Evolutionary conservation across 2,888 invertebrate species (phyloP).

Genomic region (Nomada flava): DNA sequence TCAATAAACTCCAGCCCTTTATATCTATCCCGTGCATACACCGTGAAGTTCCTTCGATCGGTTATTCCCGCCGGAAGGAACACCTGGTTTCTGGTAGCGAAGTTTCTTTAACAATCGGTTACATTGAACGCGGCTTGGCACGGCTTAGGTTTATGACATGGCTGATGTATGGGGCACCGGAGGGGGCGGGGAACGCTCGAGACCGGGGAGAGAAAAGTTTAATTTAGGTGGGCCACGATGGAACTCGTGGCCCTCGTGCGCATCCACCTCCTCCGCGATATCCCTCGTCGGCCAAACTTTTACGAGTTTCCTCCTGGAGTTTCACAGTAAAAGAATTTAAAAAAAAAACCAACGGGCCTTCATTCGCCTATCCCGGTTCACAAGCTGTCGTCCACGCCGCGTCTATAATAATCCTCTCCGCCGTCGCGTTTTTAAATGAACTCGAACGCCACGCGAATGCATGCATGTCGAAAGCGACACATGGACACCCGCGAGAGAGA

Average conservation of each 20-base stretch:
- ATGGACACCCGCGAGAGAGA: neutral
- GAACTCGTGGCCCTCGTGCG: slow-evolving; percentile 52
- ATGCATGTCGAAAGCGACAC: neutral
- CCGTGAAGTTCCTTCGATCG: slow-evolving; percentile 18
- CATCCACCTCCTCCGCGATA: slow-evolving; percentile 38
- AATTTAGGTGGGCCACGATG: slow-evolving; percentile 73
- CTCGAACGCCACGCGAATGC: neutral
- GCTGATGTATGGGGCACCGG: slow-evolving; percentile 69
- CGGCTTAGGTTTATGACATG: slow-evolving; percentile 71
- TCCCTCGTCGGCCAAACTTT: slow-evolving; percentile 57
- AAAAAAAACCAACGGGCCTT: slow-evolving; percentile 32
- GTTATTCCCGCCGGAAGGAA: slow-evolving; percentile 52
- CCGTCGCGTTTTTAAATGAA: slow-evolving; percentile 27
- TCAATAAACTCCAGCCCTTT: slow-evolving; percentile 43
- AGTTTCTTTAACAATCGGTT: slow-evolving; percentile 65
- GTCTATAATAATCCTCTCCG: slow-evolving; percentile 10
- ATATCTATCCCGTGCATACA: slow-evolving; percentile 31
- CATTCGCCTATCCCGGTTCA: slow-evolving; percentile 26
- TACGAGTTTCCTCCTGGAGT: slow-evolving; percentile 56
- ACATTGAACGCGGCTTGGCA: slow-evolving; percentile 62
- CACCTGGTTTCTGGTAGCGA: slow-evolving; percentile 62
- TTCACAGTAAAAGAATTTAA: slow-evolving; percentile 7
- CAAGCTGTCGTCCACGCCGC: neutral
- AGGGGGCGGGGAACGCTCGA: slow-evolving; percentile 18
- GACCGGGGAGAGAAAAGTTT: slow-evolving; percentile 69